Evolutionary conservation across 2,113 vertebrate genomes (phyloP).

Genomic region (Actenoides lindsayi): DNA sequence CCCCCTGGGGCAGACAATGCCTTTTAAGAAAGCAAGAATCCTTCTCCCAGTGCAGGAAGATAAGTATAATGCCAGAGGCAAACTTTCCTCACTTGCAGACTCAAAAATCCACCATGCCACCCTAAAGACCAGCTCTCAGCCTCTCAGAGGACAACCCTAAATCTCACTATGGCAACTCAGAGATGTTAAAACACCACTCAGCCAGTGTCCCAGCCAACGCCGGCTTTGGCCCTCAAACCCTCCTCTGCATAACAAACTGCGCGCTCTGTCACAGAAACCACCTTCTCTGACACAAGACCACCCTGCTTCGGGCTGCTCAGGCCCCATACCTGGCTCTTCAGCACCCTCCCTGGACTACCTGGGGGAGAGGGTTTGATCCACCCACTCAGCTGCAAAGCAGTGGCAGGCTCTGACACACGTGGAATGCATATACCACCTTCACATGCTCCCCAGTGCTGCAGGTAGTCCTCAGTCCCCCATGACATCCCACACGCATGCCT

Average conservation of each 20-base stretch:
- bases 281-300: accelerated
- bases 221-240: not conserved
- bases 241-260: accelerated
- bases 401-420: accelerated
- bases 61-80: not conserved
- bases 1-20: not conserved
- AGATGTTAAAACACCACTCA: not conserved
- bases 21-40: not conserved
- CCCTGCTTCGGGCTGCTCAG: not conserved
- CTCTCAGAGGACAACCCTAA: not conserved
- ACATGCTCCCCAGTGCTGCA: accelerated
- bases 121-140: not conserved
- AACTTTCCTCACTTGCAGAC: not conserved
- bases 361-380: not conserved
- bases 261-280: not conserved
- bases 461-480: accelerated
- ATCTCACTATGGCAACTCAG: accelerated
- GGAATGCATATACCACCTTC: accelerated
- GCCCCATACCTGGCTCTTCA: not conserved
- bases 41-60: not conserved
- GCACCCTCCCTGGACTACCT: not conserved
- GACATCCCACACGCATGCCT: accelerated
- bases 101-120: not conserved
- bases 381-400: accelerated
- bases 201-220: accelerated